A percentile compares a stretch with the other conserved stretches of the same genome.
These are phyloP conservation scores for Tupaia chinensis DNA, from an alignment of 2,113 vertebrate species.

Conservation along the genomic window DNA sequence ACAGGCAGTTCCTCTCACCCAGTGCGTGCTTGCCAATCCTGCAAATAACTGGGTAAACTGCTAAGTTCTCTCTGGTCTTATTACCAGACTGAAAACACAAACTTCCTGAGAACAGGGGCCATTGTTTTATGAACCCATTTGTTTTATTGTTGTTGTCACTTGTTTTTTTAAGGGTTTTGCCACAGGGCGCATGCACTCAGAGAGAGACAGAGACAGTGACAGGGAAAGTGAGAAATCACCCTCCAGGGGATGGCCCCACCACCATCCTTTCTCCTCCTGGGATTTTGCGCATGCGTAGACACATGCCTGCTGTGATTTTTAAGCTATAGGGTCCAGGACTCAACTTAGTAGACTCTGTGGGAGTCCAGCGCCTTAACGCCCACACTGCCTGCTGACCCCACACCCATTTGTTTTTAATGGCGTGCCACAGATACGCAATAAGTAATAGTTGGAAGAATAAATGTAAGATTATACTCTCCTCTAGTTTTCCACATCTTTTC, in stretches of 20 bases:
- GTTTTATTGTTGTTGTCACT: not conserved
- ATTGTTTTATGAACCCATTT: not conserved
- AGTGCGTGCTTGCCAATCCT: not conserved
- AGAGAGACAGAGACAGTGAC: no score
- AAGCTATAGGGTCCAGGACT: no score
- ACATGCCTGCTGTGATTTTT: no score
- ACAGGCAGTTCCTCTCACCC: not conserved
- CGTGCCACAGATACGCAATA: not conserved
- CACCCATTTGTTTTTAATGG: not conserved
- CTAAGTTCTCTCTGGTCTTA: not conserved
- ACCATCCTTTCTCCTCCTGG: no score
- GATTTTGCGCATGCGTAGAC: no score
- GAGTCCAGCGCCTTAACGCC: no score
- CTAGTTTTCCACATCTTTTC: slow-evolving; percentile 7
- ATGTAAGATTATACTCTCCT: not conserved
- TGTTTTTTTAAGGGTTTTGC: no score
- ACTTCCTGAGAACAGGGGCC: not conserved
- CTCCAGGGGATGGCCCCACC: no score
- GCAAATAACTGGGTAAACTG: not conserved
- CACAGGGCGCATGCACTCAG: no score
- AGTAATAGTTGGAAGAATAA: not conserved
- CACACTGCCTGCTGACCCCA: no score
- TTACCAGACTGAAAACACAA: not conserved
- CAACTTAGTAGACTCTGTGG: no score
- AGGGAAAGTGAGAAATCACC: no score